These are phyloP conservation scores for Callyntrura sp. DNA, from an alignment of 2,888 invertebrate species.

Conservation along the genomic window DNA sequence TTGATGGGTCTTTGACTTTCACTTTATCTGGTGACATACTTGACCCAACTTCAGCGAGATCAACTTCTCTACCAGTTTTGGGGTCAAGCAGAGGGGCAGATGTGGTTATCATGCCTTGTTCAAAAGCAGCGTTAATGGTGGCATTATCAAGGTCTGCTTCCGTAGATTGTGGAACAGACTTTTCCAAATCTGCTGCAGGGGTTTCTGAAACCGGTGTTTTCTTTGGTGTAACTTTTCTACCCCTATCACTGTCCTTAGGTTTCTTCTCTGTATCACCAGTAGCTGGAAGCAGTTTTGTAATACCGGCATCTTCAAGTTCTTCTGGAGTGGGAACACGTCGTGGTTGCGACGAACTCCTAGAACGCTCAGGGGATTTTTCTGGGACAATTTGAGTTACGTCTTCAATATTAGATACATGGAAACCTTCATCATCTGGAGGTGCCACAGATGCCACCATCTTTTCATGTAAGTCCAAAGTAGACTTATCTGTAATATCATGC, in stretches of 20 bases:
- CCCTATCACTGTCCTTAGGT: too few species aligned
- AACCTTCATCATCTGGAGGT: too few species aligned
- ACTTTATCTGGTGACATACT: constrained; percentile 86
- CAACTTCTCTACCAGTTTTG: constrained; percentile 89
- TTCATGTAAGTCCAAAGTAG: too few species aligned
- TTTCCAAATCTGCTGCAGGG: too few species aligned
- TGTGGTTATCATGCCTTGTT: constrained; percentile 43
- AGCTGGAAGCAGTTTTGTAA: not conserved
- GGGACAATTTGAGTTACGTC: too few species aligned
- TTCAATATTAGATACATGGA: too few species aligned
- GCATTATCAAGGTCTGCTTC: not conserved
- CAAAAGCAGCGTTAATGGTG: constrained; percentile 6
- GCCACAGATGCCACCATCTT: too few species aligned
- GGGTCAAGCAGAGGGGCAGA: constrained; percentile 87
- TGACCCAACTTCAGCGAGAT: constrained; percentile 90
- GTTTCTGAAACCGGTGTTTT: too few species aligned
- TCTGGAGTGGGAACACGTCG: constrained; percentile 13
- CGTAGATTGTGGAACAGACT: not conserved
- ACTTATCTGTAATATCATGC: too few species aligned
- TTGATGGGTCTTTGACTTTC: constrained; percentile 80
- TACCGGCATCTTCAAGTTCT: constrained; percentile 20
- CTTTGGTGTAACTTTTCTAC: too few species aligned
- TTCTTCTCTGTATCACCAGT: constrained; percentile 9
- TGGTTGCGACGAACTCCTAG: not conserved
- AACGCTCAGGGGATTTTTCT: too few species aligned